Evolutionary conservation across 1,140 invertebrate species (phyloP).

Genomic region (Drosophila littoralis): DNA sequence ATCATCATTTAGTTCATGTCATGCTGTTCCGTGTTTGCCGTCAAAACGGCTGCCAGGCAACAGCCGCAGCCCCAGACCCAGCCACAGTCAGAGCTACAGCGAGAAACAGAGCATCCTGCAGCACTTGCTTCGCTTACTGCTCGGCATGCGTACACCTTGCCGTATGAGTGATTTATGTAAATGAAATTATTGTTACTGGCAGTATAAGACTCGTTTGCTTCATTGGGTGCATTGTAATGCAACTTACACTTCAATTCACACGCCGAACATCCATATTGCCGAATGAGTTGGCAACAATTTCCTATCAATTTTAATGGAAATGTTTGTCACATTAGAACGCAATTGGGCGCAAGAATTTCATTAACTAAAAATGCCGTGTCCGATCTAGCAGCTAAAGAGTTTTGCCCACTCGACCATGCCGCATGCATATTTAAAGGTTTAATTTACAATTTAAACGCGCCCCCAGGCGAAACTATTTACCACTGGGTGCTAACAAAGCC

Average conservation of each 20-base stretch:
- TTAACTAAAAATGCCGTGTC: constrained; percentile 54
- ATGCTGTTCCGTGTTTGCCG: constrained; percentile 63
- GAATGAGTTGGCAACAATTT: constrained; percentile 52
- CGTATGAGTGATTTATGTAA: constrained; percentile 74
- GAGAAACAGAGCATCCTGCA: constrained; percentile 14
- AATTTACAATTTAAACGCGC: constrained; percentile 56
- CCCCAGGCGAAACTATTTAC: constrained; percentile 15
- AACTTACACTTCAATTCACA: constrained; percentile 29
- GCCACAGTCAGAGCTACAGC: neutral
- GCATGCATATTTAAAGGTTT: constrained; percentile 61
- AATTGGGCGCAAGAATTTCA: constrained; percentile 36
- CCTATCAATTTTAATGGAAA: constrained; percentile 21
- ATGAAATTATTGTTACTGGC: constrained; percentile 56
- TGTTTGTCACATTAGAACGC: constrained; percentile 19
- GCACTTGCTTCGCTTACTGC: constrained; percentile 10
- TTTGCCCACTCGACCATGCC: constrained; percentile 30
- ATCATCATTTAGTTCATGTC: constrained; percentile 71
- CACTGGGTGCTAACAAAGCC: constrained; percentile 35
- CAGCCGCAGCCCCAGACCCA: constrained; percentile 5
- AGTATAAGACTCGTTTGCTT: constrained; percentile 42
- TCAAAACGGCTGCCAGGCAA: constrained; percentile 51
- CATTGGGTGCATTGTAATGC: constrained; percentile 40
- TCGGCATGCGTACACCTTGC: constrained; percentile 50
- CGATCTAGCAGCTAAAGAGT: neutral
- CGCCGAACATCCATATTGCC: constrained; percentile 19